Evolutionary conservation across 2,797 vertebrate genomes (phyloP).

Genomic region (Ambastaia sidthimunki): DNA sequence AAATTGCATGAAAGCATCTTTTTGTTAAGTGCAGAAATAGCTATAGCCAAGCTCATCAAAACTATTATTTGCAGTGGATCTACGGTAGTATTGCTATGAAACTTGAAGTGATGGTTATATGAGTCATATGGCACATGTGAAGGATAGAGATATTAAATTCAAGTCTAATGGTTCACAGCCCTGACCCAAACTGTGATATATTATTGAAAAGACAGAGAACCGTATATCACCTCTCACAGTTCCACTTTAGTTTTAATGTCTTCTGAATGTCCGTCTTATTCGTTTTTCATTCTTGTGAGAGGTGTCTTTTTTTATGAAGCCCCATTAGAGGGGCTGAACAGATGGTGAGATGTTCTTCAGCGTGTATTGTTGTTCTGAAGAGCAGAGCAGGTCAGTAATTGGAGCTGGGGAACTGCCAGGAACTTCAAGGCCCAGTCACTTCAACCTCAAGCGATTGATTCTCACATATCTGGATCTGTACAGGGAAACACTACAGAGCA

Average conservation of each 20-base stretch:
- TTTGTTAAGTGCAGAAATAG: neutral
- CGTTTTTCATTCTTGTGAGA: neutral
- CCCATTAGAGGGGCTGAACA: conserved; percentile 8
- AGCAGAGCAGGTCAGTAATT: conserved; percentile 45
- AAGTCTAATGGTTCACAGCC: neutral
- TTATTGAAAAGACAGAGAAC: conserved; percentile 6
- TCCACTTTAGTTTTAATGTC: conserved; percentile 33
- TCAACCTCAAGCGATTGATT: conserved; percentile 16
- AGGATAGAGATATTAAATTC: neutral
- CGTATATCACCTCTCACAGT: neutral
- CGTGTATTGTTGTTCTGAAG: conserved; percentile 6
- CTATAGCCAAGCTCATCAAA: neutral
- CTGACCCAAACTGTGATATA: conserved; percentile 16
- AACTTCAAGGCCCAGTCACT: conserved; percentile 41
- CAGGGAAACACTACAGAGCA: neutral
- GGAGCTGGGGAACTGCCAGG: conserved; percentile 25
- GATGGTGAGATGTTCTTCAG: conserved; percentile 25
- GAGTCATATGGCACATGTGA: neutral
- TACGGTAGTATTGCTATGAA: neutral
- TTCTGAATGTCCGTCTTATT: conserved; percentile 5
- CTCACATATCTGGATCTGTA: conserved; percentile 15
- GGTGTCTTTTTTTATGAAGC: neutral
- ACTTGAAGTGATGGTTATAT: neutral
- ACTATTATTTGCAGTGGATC: neutral
- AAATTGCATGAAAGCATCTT: too few relatives aligned